These are phyloP conservation scores for Stenchaetothrips biformis DNA, from an alignment of 2,888 invertebrate genomes.

Conservation along the genomic window DNA sequence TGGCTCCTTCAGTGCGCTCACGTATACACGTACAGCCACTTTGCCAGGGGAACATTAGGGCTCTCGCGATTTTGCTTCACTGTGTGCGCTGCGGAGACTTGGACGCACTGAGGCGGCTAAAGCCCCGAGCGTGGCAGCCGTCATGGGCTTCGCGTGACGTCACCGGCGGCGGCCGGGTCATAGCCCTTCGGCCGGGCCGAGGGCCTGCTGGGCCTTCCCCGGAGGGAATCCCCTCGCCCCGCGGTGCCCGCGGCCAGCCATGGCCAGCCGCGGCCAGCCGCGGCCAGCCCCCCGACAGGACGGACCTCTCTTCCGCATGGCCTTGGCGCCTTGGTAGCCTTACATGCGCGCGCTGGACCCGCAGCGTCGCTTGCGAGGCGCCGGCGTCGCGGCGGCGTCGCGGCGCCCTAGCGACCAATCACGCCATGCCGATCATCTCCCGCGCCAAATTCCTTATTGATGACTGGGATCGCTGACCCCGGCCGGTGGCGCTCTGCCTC, in stretches of 20 bases:
- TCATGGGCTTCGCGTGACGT: too few relatives aligned
- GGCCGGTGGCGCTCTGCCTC: too few relatives aligned
- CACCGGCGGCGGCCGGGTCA: too few relatives aligned
- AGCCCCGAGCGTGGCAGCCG: not conserved
- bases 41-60: not conserved
- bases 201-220: not conserved
- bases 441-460: too few relatives aligned
- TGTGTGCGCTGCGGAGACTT: not conserved
- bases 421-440: too few relatives aligned
- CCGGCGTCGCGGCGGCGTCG: not conserved
- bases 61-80: not conserved
- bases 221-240: not conserved
- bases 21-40: not conserved
- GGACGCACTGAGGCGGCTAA: not conserved
- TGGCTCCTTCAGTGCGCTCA: not conserved
- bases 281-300: not conserved
- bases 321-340: not conserved
- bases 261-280: not conserved
- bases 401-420: too few relatives aligned
- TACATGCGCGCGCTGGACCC: not conserved
- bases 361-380: not conserved
- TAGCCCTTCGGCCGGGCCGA: too few relatives aligned
- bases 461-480: too few relatives aligned
- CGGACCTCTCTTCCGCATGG: not conserved
- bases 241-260: not conserved